Conservation (phyloP, 37 sponge, comb jelly and placozoan species). For the Hexactinellida sp. region DNA sequence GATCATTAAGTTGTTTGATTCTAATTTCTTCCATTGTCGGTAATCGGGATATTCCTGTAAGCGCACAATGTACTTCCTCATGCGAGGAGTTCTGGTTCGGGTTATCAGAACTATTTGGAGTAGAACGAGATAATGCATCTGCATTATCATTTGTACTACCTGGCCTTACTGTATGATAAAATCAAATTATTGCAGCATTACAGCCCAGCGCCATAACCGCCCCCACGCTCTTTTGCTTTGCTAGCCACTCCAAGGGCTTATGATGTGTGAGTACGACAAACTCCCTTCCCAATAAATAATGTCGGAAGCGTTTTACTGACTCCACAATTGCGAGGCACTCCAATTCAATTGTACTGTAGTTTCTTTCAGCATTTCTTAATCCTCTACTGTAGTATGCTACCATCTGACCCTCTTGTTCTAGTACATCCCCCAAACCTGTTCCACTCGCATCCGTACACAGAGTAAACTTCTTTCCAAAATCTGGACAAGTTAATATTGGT, state of each 20-base stretch:
- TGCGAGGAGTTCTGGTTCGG: neutral
- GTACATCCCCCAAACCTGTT: conserved; percentile 19
- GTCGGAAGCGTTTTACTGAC: conserved; percentile 6
- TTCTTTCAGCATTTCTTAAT: neutral
- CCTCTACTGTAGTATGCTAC: neutral
- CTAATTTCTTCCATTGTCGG: neutral
- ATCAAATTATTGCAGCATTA: conserved; percentile 27
- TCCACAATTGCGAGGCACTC: neutral
- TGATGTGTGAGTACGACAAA: neutral
- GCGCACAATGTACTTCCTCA: neutral
- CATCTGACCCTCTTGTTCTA: neutral
- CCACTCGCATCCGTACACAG: conserved; percentile 24
- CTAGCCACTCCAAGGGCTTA: neutral
- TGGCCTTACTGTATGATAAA: conserved; percentile 26
- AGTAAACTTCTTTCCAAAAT: conserved; percentile 8
- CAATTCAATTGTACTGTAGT: neutral
- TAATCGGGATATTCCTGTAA: neutral
- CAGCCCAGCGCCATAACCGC: conserved; percentile 30
- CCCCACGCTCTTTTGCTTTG: conserved; percentile 23
- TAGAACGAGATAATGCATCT: conserved; percentile 28
- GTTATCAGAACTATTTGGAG: neutral
- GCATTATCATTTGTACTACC: conserved; percentile 35
- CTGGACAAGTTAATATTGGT: conserved; percentile 20
- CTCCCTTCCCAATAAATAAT: neutral
- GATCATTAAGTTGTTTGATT: neutral